phyloP scores from a whole-genome alignment of 2,888 invertebrate species.

The Noctua fimbriata region DNA sequence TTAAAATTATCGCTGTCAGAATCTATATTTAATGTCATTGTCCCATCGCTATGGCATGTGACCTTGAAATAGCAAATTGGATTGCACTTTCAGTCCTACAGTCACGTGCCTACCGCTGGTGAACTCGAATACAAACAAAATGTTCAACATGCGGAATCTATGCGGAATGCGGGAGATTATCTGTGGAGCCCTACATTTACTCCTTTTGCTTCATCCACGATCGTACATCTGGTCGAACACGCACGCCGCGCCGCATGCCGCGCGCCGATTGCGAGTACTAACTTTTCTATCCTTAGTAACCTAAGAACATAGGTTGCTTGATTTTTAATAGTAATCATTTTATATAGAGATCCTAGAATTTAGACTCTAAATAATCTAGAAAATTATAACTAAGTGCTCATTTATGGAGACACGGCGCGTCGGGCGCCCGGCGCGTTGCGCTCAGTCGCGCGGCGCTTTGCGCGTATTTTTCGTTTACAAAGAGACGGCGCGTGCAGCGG shows the following conservation, averaged over 20 bases:
- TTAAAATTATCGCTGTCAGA: not conserved
- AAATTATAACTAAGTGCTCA: not conserved
- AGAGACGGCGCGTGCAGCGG: no score
- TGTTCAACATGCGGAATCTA: not conserved
- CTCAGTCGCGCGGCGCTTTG: no score
- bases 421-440: no score
- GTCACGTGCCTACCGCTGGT: no score
- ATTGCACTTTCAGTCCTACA: not conserved
- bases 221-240: not conserved
- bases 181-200: not conserved
- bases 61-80: not conserved
- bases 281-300: not conserved
- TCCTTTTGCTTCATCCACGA: not conserved
- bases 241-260: not conserved
- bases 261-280: not conserved
- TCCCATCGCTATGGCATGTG: not conserved
- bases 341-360: no score
- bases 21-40: not conserved
- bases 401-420: no score
- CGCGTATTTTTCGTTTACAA: no score
- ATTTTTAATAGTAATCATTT: not conserved
- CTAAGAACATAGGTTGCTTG: not conserved
- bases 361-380: no score
- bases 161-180: not conserved
- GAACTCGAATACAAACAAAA: not conserved